phyloP scores from a whole-genome alignment of 2,888 invertebrate genomes.

The Folsomia candida region DNA sequence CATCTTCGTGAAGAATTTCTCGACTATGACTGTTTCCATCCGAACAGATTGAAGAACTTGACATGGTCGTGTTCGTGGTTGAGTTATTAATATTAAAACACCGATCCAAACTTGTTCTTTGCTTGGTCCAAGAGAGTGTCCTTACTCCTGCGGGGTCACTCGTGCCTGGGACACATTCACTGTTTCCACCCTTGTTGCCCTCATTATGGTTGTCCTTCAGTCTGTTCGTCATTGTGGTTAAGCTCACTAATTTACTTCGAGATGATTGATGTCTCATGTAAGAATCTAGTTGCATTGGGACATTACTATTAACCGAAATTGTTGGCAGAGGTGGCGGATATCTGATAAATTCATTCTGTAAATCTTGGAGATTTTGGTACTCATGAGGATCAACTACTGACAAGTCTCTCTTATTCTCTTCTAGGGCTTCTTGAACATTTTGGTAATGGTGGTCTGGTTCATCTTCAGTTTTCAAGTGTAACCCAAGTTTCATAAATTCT shows the following conservation, averaged over 20 bases:
- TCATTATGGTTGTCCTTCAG: background rate
- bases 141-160: constrained; percentile 8
- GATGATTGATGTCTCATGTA: constrained; percentile 12
- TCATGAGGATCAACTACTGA: no score
- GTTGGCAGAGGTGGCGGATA: background rate
- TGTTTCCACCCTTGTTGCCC: background rate
- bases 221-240: constrained; percentile 7
- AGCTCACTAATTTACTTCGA: constrained; percentile 13
- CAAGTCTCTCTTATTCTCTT: no score
- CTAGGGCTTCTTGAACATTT: background rate
- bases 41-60: background rate
- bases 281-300: constrained; percentile 7
- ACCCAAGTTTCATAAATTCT: background rate
- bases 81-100: background rate
- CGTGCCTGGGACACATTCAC: constrained; percentile 2
- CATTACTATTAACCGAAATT: background rate
- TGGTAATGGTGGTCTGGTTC: background rate
- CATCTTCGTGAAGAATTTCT: background rate
- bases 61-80: background rate
- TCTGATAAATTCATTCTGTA: background rate
- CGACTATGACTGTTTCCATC: background rate
- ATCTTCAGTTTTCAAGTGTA: background rate
- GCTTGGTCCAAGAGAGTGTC: constrained; percentile 15
- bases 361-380: background rate
- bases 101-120: constrained; percentile 12